Evolutionary conservation across 1,140 invertebrate species (phyloP).

Genomic region (Lepidurus apus): DNA sequence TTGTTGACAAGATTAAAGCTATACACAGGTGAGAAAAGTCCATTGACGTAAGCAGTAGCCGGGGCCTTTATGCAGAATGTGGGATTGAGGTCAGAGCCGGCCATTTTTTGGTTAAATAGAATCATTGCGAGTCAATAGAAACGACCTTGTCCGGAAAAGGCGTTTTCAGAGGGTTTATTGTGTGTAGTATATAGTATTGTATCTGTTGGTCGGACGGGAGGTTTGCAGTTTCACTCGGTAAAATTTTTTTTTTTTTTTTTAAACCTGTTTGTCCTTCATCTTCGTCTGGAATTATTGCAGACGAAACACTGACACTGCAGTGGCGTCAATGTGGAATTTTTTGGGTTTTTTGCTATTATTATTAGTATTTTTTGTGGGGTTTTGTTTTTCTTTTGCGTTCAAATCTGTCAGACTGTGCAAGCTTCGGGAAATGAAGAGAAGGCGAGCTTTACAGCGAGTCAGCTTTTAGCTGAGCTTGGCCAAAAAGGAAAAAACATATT

Average conservation of each 20-base stretch:
- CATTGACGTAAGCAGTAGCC: slow-evolving; percentile 4
- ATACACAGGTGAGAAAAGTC: slow-evolving; percentile 14
- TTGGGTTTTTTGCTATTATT: neutral
- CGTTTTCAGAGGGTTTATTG: neutral
- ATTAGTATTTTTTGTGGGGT: neutral
- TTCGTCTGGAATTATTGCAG: neutral
- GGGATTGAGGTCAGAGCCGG: slow-evolving; percentile 1
- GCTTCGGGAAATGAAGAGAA: slow-evolving; percentile 7
- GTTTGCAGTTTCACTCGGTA: slow-evolving; percentile 3
- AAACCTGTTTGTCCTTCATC: neutral
- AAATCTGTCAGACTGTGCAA: neutral
- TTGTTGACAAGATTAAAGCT: neutral
- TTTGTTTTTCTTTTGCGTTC: neutral
- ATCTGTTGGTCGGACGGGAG: neutral
- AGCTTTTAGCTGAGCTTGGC: neutral
- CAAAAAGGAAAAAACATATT: neutral
- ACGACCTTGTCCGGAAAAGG: neutral
- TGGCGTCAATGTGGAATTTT: neutral
- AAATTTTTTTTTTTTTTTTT: slow-evolving; percentile 23
- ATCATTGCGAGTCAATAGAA: neutral
- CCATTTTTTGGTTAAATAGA: neutral
- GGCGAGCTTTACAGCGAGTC: neutral
- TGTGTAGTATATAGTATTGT: neutral
- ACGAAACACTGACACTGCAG: neutral
- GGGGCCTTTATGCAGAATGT: neutral